A percentile compares a stretch with the other conserved stretches of the same genome.
These are phyloP conservation scores for Tyria jacobaeae DNA, from an alignment of 2,888 invertebrate genomes.

Conservation along the genomic window DNA sequence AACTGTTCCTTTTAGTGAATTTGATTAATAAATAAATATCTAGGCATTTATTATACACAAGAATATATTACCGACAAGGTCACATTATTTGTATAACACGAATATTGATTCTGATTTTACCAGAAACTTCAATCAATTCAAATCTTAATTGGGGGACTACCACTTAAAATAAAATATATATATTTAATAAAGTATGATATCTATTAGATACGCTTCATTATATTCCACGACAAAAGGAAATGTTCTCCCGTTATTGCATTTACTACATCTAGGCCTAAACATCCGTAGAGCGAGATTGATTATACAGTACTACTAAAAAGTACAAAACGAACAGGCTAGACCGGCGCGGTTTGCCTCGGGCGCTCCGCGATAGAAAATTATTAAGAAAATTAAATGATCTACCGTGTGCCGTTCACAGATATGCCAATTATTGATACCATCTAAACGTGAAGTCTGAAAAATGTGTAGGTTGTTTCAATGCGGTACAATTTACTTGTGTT, in stretches of 20 bases:
- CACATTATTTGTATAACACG: too few relatives aligned
- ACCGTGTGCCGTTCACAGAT: conserved; percentile 79
- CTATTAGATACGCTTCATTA: neutral
- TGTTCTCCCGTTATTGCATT: conserved; percentile 42
- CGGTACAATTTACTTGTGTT: conserved; percentile 66
- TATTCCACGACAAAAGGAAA: conserved; percentile 27
- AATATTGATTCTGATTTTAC: too few relatives aligned
- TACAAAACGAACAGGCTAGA: conserved; percentile 72
- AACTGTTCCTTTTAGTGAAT: neutral
- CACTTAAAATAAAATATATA: neutral
- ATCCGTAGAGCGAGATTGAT: conserved; percentile 77
- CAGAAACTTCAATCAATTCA: neutral
- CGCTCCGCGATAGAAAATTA: conserved; percentile 83
- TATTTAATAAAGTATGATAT: too few relatives aligned
- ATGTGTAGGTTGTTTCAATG: conserved; percentile 75
- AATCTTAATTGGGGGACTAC: too few relatives aligned
- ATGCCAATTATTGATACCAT: conserved; percentile 85
- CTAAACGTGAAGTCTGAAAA: conserved; percentile 72
- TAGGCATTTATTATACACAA: too few relatives aligned
- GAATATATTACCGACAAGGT: neutral
- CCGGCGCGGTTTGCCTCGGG: conserved; percentile 69
- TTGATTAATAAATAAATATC: too few relatives aligned
- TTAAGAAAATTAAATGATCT: conserved; percentile 86
- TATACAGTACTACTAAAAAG: conserved; percentile 78
- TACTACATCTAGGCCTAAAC: conserved; percentile 62